phyloP scores from a whole-genome alignment of 2,888 invertebrate species.

The Thumatha senex region DNA sequence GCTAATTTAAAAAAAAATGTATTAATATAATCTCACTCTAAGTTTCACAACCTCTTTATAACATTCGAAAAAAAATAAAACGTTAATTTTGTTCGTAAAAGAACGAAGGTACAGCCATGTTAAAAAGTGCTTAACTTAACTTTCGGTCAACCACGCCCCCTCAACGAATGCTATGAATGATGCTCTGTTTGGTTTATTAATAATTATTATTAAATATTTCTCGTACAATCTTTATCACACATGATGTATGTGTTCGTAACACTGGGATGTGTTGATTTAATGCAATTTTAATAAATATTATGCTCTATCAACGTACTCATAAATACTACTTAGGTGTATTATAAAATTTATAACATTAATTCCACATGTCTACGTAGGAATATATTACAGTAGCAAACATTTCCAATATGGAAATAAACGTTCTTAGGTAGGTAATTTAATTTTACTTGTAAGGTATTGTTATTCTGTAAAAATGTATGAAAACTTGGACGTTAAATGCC shows the following conservation, averaged over 20 bases:
- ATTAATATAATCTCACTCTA: not conserved
- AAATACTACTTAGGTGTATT: not conserved
- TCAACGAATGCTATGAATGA: slow-evolving; percentile 19
- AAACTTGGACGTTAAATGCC: no score
- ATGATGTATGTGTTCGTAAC: slow-evolving; percentile 4
- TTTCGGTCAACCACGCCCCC: slow-evolving; percentile 40
- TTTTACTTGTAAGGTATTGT: no score
- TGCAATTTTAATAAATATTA: not conserved
- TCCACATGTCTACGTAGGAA: not conserved
- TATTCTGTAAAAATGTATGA: no score
- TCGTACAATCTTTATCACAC: not conserved
- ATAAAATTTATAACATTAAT: not conserved
- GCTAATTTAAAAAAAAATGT: no score
- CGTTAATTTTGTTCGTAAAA: slow-evolving; percentile 9
- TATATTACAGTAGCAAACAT: not conserved
- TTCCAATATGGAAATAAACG: no score
- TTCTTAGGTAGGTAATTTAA: no score
- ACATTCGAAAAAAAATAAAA: slow-evolving; percentile 8
- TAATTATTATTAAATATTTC: slow-evolving; percentile 15
- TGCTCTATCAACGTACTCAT: not conserved
- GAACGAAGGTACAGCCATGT: slow-evolving; percentile 41
- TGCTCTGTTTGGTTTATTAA: slow-evolving; percentile 34
- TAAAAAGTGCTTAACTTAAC: slow-evolving; percentile 54
- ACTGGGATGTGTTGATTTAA: slow-evolving; percentile 17
- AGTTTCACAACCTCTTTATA: not conserved